Evolutionary conservation across 2,113 vertebrate species (phyloP).

Genomic region (Micronisus gabar): DNA sequence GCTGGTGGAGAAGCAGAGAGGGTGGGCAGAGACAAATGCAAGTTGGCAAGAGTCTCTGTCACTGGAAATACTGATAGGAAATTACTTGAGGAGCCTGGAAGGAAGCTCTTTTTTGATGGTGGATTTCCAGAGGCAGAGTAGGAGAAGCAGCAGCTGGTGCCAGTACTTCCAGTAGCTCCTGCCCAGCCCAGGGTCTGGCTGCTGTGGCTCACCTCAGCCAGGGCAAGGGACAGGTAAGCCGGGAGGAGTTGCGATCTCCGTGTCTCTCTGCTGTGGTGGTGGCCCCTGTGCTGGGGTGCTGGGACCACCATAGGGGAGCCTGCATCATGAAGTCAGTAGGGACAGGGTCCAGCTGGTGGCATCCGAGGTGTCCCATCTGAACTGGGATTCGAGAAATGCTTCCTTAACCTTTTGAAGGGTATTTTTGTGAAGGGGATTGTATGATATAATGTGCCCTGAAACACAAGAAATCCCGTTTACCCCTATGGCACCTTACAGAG

Average conservation of each 20-base stretch:
- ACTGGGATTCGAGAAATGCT: background rate
- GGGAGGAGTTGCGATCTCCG: background rate
- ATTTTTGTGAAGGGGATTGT: background rate
- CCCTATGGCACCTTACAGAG: background rate
- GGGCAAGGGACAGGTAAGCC: background rate
- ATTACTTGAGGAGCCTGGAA: background rate
- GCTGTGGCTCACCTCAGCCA: background rate
- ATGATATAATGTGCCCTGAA: background rate
- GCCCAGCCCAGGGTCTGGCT: background rate
- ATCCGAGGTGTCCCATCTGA: background rate
- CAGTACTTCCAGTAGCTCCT: background rate
- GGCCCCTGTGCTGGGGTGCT: background rate
- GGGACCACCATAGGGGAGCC: background rate
- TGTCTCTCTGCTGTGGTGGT: background rate
- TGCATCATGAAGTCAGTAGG: background rate
- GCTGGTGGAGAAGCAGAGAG: rapidly evolving
- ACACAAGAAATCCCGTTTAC: background rate
- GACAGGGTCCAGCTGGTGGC: background rate
- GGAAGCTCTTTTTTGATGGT: background rate
- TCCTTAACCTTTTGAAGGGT: background rate
- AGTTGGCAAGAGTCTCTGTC: background rate
- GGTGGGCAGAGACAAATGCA: rapidly evolving
- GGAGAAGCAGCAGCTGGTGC: background rate
- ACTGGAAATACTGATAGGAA: background rate
- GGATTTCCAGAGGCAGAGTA: background rate